Conservation (phyloP, 2,113 vertebrate species). For the Syngnathus floridae region DNA sequence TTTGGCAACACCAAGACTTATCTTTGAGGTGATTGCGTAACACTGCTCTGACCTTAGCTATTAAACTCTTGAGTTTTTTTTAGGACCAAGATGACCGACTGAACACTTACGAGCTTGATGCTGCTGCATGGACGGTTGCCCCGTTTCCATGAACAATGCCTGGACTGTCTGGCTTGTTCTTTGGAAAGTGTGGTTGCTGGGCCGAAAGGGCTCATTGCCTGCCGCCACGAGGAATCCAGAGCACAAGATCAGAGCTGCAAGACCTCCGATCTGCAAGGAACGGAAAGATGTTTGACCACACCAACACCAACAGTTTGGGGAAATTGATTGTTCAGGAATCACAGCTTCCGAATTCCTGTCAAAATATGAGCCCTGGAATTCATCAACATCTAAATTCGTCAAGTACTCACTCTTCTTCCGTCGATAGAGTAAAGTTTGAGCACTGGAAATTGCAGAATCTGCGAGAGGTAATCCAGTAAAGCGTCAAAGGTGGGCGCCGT, state of each 20-base stretch:
- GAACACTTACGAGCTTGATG: constrained; percentile 76
- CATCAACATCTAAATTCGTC: background rate
- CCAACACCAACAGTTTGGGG: background rate
- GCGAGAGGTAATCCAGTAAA: constrained; percentile 81
- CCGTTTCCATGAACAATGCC: constrained; percentile 64
- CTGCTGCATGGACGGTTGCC: constrained; percentile 66
- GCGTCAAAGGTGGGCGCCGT: constrained; percentile 80
- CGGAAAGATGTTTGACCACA: constrained; percentile 7
- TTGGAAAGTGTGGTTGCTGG: constrained; percentile 74
- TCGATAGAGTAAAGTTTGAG: constrained; percentile 81
- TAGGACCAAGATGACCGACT: background rate
- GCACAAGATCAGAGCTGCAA: constrained; percentile 78
- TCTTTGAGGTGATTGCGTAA: background rate
- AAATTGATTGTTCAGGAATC: too few species aligned
- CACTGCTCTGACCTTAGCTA: background rate
- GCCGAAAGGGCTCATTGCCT: constrained; percentile 84
- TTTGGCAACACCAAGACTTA: background rate
- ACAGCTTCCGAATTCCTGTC: too few species aligned
- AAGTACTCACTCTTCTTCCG: constrained; percentile 82
- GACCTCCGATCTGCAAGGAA: constrained; percentile 76
- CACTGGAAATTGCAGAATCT: constrained; percentile 81
- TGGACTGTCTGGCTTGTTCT: constrained; percentile 66
- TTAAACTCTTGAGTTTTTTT: background rate
- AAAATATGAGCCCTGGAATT: too few species aligned
- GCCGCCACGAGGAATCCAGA: constrained; percentile 85